phyloP scores from a whole-genome alignment of 1,140 invertebrate species.

The Papilio xuthus region DNA sequence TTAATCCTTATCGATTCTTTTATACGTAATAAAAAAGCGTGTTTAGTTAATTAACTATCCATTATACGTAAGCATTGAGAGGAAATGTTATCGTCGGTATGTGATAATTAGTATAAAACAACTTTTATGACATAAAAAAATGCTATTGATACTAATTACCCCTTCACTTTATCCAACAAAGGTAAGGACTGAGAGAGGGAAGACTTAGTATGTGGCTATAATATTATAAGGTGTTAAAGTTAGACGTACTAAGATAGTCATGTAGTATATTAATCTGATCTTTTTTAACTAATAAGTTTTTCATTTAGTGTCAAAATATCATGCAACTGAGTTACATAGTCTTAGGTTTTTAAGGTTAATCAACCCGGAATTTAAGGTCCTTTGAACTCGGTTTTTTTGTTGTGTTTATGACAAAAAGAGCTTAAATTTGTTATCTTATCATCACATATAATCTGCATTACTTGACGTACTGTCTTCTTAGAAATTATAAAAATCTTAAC shows the following conservation, averaged over 20 bases:
- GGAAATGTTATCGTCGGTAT: conserved; percentile 10
- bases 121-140: background rate
- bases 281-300: background rate
- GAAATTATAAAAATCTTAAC: no score
- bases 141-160: conserved; percentile 6
- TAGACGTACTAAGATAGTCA: background rate
- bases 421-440: conserved; percentile 28
- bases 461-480: no score
- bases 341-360: conserved; percentile 52
- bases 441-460: background rate
- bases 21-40: background rate
- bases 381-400: conserved; percentile 45
- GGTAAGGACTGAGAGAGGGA: background rate
- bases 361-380: conserved; percentile 57
- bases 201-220: background rate
- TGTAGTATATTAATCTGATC: background rate
- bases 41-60: background rate
- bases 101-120: conserved; percentile 15
- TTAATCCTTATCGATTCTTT: background rate
- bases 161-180: conserved; percentile 14
- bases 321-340: background rate
- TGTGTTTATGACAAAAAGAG: conserved; percentile 28
- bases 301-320: no score
- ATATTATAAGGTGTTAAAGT: background rate
- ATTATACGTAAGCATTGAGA: background rate